Conservation (phyloP, 2,888 invertebrate species). For the Sarcophaga rosellei region DNA sequence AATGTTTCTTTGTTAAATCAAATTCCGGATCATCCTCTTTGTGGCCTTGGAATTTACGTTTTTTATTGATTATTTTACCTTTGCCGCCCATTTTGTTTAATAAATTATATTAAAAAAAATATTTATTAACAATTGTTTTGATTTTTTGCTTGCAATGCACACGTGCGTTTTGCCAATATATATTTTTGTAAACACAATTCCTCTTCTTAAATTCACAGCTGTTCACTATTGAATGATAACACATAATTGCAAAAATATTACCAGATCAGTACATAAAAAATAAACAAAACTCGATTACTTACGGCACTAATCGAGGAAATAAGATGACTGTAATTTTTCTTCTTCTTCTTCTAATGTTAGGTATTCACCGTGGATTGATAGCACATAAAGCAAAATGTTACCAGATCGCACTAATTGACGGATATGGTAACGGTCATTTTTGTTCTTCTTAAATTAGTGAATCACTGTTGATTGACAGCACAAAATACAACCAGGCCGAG, state of each 20-base stretch:
- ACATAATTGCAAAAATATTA: not conserved
- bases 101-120: not conserved
- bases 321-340: too few species aligned
- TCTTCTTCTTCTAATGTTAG: too few species aligned
- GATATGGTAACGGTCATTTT: too few species aligned
- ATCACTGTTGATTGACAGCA: too few species aligned
- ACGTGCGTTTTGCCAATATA: slow-evolving; percentile 6
- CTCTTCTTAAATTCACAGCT: not conserved
- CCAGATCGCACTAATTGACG: too few species aligned
- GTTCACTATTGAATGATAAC: not conserved
- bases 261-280: too few species aligned
- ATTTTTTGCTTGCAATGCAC: slow-evolving; percentile 31
- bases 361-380: too few species aligned
- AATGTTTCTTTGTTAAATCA: slow-evolving; percentile 89
- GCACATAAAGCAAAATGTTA: too few species aligned
- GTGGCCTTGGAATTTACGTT: slow-evolving; percentile 76
- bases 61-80: slow-evolving; percentile 77
- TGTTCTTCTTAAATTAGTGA: too few species aligned
- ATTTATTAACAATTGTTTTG: slow-evolving; percentile 5
- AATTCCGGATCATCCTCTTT: slow-evolving; percentile 87
- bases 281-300: too few species aligned
- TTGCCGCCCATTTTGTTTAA: slow-evolving; percentile 75
- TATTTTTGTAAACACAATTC: not conserved
- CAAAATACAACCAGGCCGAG: too few species aligned
- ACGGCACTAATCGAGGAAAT: too few species aligned